Base-by-base conservation (phyloP, 2,888 invertebrate genomes). In the Orthosia gothica region DNA sequence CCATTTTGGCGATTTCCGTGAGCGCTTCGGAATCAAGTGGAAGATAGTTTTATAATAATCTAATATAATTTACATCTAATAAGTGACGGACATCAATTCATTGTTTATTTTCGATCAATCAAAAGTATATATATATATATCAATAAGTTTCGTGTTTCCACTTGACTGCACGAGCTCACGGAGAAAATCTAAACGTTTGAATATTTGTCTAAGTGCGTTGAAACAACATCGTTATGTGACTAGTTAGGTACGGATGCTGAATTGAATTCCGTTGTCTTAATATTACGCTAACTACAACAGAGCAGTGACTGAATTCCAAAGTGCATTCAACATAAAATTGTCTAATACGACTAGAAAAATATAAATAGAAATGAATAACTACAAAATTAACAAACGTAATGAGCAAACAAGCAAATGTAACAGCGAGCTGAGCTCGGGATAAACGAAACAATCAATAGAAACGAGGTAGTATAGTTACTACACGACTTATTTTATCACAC, bases 401-500 rank as follows among this genome's bases (percentile, higher is more conserved):
- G 95, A 95, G 93, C 95, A 95, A 94, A 92, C 87, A 93, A 93
- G 92, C 93, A 91, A 93, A 92, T 88, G 87, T 92, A 92, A 71
- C 77, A 70, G 80, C 90, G 96, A 96, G 96, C 95, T 95, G 94
- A 84, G 96, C 96, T 95, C 96, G 91, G 89, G 86, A 91, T 89
- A 86, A 87, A 89, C 84, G 85, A 91, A 93, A 92, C 88, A 88
- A 88, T 81, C 86, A 87, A 89, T 91, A 92, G 90, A 93, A 92
- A 93, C 94, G 95, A 96, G 95, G 95, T 95, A 95, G 95, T 95
- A 95, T 95, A 95, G 95, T 95, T 94, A 91, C 96, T 95, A 96
- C 96, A 96, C 95, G 91, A 92, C 86, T 89, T 89, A 92, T 90
- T 91, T 95, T 88, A 95, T 95, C 95, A 95, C 95, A 94, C 40